These are phyloP conservation scores for Musca vetustissima DNA, from an alignment of 1,140 invertebrate species.

Conservation along the genomic window DNA sequence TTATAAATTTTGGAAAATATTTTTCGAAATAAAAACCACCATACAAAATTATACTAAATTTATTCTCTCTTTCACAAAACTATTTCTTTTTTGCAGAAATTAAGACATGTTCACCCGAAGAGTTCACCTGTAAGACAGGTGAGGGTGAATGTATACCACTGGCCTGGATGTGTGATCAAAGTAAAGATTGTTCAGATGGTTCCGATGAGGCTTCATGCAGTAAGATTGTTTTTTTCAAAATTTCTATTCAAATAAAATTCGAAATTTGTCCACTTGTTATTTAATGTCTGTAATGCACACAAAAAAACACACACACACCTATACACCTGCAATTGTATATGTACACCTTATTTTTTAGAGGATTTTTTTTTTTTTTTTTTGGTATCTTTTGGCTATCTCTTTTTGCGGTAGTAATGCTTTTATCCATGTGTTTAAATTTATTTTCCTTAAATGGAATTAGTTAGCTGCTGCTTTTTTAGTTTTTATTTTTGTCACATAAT, in stretches of 20 bases:
- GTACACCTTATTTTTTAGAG: too few species aligned
- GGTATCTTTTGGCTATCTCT: too few species aligned
- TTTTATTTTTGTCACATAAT: too few species aligned
- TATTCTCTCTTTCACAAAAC: neutral
- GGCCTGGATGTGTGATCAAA: slow-evolving; percentile 90
- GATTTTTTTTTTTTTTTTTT: too few species aligned
- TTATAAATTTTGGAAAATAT: neutral
- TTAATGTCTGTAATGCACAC: too few species aligned
- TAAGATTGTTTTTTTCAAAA: slow-evolving; percentile 64
- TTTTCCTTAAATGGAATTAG: too few species aligned
- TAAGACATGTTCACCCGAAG: slow-evolving; percentile 79
- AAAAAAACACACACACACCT: too few species aligned
- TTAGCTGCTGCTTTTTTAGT: too few species aligned
- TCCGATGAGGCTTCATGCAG: slow-evolving; percentile 88
- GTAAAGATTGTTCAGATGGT: slow-evolving; percentile 82
- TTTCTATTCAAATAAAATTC: neutral
- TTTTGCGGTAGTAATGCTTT: too few species aligned
- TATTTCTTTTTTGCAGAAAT: slow-evolving; percentile 61
- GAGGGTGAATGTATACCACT: slow-evolving; percentile 84
- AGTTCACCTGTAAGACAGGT: slow-evolving; percentile 79
- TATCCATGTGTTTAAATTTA: too few species aligned
- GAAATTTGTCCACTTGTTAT: too few species aligned
- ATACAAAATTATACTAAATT: neutral
- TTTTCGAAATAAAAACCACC: neutral
- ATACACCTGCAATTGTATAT: too few species aligned